phyloP scores from a whole-genome alignment of 1,140 invertebrate genomes.

The Microplitis demolitor region DNA sequence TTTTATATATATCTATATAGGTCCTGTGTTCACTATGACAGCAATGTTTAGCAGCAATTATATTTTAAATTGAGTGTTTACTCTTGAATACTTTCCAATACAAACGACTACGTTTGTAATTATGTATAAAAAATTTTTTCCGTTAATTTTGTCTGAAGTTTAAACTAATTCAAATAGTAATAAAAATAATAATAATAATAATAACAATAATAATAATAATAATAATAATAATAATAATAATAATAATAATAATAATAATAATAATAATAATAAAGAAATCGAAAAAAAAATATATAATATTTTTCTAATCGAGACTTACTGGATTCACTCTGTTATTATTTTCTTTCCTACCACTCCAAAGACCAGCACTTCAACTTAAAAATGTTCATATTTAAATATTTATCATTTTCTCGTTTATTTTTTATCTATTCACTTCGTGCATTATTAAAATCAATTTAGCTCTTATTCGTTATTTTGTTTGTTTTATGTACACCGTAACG shows the following conservation, averaged over 20 bases:
- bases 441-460: background rate
- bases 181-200: background rate
- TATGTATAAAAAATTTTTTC: background rate
- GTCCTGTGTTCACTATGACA: conserved; percentile 62
- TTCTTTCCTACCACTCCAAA: conserved; percentile 49
- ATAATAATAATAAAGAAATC: conserved; percentile 8
- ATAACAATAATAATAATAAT: conserved; percentile 13
- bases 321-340: conserved; percentile 33
- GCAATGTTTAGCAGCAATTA: conserved; percentile 49
- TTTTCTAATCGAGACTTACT: conserved; percentile 40
- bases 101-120: conserved; percentile 30
- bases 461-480: conserved; percentile 1
- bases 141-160: background rate
- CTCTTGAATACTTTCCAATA: conserved; percentile 37
- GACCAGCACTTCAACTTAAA: conserved; percentile 32
- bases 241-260: conserved; percentile 5
- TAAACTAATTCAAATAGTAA: background rate
- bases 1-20: conserved; percentile 30
- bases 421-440: conserved; percentile 3
- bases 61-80: conserved; percentile 29
- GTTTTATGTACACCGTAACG: conserved; percentile 44
- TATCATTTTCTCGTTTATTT: conserved; percentile 21
- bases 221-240: conserved; percentile 2
- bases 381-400: conserved; percentile 22
- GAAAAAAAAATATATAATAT: conserved; percentile 18